phyloP scores from a whole-genome alignment of 2,797 vertebrate genomes.

The Semaprochilodus insignis region DNA sequence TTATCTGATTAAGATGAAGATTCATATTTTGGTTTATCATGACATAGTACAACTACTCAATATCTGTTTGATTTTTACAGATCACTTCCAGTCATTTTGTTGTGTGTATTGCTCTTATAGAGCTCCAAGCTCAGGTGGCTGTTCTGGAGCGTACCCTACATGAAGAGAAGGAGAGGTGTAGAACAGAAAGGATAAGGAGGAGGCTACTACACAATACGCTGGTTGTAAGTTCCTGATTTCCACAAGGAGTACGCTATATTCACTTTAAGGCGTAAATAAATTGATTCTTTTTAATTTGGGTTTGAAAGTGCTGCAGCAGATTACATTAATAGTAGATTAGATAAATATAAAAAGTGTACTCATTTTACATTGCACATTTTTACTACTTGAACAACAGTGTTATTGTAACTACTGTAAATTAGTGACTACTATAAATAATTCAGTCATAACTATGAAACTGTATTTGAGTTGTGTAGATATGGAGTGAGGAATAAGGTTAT shows the following conservation, averaged over 20 bases:
- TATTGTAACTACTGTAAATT: too few relatives aligned
- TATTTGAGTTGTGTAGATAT: not conserved
- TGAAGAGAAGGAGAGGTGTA: slow-evolving; percentile 68
- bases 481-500: not conserved
- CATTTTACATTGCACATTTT: not conserved
- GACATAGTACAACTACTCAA: not conserved
- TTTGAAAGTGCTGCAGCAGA: not conserved
- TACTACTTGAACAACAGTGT: not conserved
- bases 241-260: too few relatives aligned
- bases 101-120: slow-evolving; percentile 25
- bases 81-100: not conserved
- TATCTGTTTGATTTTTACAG: not conserved
- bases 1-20: not conserved
- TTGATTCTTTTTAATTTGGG: too few relatives aligned
- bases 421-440: too few relatives aligned
- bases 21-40: not conserved
- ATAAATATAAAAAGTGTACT: not conserved
- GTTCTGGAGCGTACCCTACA: slow-evolving; percentile 70
- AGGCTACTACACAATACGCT: slow-evolving; percentile 75
- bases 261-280: not conserved
- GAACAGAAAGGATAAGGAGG: slow-evolving; percentile 72
- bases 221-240: slow-evolving; percentile 67
- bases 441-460: not conserved
- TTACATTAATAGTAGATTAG: too few relatives aligned
- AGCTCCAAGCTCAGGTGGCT: slow-evolving; percentile 64